These are phyloP conservation scores for Phania funesta DNA, from an alignment of 2,888 invertebrate species.

Conservation along the genomic window DNA sequence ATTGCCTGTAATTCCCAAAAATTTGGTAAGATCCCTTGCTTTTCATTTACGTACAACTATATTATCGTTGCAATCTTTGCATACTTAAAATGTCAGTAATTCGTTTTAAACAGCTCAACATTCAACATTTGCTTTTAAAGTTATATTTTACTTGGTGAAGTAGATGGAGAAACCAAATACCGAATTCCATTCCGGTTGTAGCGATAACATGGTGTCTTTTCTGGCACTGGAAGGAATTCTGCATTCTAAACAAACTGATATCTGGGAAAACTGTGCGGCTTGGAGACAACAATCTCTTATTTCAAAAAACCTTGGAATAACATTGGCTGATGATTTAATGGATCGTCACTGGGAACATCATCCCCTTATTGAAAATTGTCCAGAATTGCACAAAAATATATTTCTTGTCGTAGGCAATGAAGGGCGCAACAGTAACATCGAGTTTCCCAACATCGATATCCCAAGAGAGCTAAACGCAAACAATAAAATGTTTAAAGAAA, in stretches of 20 bases:
- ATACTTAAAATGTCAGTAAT: no score
- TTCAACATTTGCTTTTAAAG: no score
- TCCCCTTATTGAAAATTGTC: neutral
- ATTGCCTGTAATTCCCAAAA: no score
- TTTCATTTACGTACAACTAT: no score
- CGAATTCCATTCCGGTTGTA: no score
- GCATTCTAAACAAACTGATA: neutral
- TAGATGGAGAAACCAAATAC: no score
- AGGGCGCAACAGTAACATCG: neutral
- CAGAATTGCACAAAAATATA: slow-evolving; percentile 45
- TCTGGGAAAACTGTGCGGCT: slow-evolving; percentile 53
- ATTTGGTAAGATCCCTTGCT: no score
- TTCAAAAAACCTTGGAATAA: neutral
- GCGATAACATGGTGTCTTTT: no score
- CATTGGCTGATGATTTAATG: neutral
- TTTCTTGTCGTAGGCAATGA: slow-evolving; percentile 19
- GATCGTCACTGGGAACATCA: neutral
- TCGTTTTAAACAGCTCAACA: no score
- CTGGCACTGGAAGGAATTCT: neutral
- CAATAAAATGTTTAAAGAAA: slow-evolving; percentile 62
- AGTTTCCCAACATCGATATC: neutral
- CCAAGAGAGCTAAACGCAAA: slow-evolving; percentile 32
- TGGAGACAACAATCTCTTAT: slow-evolving; percentile 72
- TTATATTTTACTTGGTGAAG: no score
- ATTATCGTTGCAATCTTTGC: no score